Evolutionary conservation across 2,797 vertebrate genomes (phyloP), one percentile per base, ranked within the genome.

Genomic region (Semaprochilodus insignis): DNA sequence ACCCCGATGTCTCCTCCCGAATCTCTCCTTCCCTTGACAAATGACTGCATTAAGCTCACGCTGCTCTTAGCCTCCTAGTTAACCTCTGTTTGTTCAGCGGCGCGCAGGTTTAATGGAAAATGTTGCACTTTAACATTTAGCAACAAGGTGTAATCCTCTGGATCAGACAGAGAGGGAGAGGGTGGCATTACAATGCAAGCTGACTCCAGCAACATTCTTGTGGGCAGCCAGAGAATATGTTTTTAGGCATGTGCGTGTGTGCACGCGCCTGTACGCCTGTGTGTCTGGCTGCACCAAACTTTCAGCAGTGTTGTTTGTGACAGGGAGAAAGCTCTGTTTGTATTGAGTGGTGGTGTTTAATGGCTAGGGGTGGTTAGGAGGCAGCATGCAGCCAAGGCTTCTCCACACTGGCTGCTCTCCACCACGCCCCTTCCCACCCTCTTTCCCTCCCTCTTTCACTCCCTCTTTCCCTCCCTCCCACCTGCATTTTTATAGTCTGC

Each of bases 351-450:
- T 57, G 88, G 91, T 92, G 88, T 78, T 89, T 89, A 91, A 89
- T 40, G 94, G 94, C 92, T 81, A 93, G 94, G 90, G 85, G 90
- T 91, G 91, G 94, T 92, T 92, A 95, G 48, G 94, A 95, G 96
- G 95, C 96, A 94, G 83, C 93, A 92, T 92, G 95, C 94, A 93
- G 95, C 94, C 90, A 88, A 94, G 94, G 94, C 95, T 91, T 93
- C 90, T 86, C 94, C 92, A 90, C 91, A 95, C 95, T 95, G 95
- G 95, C 94, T 94, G 94, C 94, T 91, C 89, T 91, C 91, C 91
- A 92, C 92, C 75, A 57, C 87, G 82, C 90, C 54, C 74, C 48
- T 74, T 70, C 70, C 34, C 74, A 71, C 80, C 17, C 48, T 77
- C 79, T 80, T 57, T 63, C 74, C 65, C 72, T 72, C 82, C 78